Conservation (phyloP, 2,113 vertebrate species). For the Rhynchopsitta pachyrhyncha region DNA sequence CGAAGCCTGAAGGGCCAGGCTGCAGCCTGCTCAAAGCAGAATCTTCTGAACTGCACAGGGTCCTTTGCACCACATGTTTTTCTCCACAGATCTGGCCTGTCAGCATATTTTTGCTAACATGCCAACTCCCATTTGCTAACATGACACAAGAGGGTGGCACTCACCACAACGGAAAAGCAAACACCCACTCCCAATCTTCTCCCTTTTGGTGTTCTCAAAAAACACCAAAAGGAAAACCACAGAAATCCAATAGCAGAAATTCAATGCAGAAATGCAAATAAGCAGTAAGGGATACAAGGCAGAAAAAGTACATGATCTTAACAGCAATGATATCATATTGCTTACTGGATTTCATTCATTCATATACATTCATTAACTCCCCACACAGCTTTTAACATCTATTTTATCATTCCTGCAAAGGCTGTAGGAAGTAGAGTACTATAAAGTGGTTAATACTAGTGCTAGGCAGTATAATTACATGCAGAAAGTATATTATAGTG, state of each 20-base stretch:
- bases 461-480: background rate
- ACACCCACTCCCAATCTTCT: background rate
- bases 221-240: background rate
- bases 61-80: accelerated
- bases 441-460: background rate
- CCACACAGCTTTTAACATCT: background rate
- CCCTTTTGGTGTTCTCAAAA: background rate
- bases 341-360: background rate
- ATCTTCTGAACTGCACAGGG: background rate
- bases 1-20: background rate
- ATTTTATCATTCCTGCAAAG: background rate
- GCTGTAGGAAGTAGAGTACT: background rate
- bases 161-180: background rate
- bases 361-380: background rate
- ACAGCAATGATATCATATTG: background rate
- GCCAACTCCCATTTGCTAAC: background rate
- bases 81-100: background rate
- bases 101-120: background rate
- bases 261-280: background rate
- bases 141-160: background rate
- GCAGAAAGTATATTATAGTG: background rate
- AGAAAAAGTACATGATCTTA: background rate
- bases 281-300: background rate
- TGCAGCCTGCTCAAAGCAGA: background rate
- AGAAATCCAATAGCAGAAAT: background rate